Evolutionary conservation across 35 echinoderm and acorn worm genomes (phyloP).

Genomic region (Lytechinus pictus): DNA sequence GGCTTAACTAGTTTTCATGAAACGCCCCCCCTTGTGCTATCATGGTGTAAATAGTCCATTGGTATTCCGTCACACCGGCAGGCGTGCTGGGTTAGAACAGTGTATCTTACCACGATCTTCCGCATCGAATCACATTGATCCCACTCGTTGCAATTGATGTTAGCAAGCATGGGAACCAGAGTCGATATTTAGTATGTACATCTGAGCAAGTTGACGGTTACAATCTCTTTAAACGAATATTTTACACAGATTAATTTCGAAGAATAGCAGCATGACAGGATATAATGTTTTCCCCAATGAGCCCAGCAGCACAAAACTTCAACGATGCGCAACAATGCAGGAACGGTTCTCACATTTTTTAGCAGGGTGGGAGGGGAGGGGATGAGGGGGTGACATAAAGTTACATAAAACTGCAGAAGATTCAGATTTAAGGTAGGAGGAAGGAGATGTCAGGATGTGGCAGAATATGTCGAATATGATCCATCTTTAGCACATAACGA

Average conservation of each 20-base stretch:
- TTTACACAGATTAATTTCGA: neutral
- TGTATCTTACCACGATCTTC: neutral
- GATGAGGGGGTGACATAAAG: no score
- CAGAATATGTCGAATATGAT: no score
- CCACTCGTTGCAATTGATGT: conserved; percentile 34
- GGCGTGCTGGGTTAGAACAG: neutral
- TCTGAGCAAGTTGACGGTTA: neutral
- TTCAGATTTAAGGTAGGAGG: no score
- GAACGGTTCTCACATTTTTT: no score
- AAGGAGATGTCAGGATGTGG: no score
- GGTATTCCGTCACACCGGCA: neutral
- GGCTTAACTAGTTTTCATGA: no score
- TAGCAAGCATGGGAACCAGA: conserved; percentile 38
- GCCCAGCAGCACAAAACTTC: neutral
- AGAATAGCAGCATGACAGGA: neutral
- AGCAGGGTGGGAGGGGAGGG: no score
- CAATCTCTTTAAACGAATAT: neutral
- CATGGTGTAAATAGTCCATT: conserved; percentile 27
- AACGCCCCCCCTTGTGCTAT: no score
- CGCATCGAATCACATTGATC: conserved; percentile 19
- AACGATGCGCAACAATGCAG: no score
- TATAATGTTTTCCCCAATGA: neutral
- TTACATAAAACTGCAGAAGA: no score
- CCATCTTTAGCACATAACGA: no score
- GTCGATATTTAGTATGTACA: neutral